A percentile compares a stretch with the other conserved stretches of the same genome.
Conservation (phyloP, 2,113 vertebrate species). For the Lasiurus cinereus region DNA sequence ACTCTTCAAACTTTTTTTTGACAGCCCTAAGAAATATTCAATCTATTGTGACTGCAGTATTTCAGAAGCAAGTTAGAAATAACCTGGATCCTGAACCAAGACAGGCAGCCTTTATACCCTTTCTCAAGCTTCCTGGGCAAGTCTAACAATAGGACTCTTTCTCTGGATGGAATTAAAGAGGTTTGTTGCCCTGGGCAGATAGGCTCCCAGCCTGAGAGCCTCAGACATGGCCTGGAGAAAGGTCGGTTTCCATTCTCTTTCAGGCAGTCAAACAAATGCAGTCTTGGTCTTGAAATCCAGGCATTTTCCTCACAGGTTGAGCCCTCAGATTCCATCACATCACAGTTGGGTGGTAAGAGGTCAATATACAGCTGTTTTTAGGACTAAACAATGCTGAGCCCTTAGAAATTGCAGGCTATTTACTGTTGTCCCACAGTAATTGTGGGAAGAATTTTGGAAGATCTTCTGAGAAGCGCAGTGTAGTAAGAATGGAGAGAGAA, state of each 20-base stretch:
- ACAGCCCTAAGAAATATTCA: neutral
- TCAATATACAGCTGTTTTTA: constrained; percentile 71
- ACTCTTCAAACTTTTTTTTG: neutral
- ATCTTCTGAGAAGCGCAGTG: constrained; percentile 69
- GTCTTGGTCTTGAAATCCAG: neutral
- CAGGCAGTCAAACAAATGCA: neutral
- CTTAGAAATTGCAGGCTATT: constrained; percentile 69
- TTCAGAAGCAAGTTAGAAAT: constrained; percentile 24
- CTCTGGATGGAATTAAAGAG: neutral
- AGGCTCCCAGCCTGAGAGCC: neutral
- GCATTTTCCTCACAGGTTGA: neutral
- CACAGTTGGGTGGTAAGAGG: neutral
- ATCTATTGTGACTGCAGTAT: neutral
- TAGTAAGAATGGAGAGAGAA: constrained; percentile 69
- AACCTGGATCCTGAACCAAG: neutral
- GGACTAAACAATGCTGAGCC: constrained; percentile 29
- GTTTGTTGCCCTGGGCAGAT: neutral
- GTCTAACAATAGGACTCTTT: neutral
- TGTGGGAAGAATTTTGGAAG: constrained; percentile 75
- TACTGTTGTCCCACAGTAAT: constrained; percentile 59
- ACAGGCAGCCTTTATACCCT: neutral
- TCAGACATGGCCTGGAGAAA: neutral
- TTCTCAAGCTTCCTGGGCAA: neutral
- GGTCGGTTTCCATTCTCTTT: neutral
- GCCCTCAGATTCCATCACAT: neutral